Evolutionary conservation across 2,888 invertebrate genomes (phyloP).

Genomic region (Sturmia bella): DNA sequence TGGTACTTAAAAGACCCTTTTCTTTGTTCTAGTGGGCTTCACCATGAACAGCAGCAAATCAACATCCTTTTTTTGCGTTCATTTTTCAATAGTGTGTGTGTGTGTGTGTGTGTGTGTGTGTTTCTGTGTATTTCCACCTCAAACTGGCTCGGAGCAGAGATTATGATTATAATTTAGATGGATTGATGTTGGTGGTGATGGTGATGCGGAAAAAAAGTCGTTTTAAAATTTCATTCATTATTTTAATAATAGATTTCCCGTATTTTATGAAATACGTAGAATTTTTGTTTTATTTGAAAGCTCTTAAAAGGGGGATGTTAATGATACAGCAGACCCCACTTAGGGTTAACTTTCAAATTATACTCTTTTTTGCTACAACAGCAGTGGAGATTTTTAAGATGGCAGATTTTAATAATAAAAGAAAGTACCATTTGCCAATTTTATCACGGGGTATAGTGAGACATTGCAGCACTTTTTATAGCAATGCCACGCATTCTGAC

Average conservation of each 20-base stretch:
- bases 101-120: too few relatives aligned
- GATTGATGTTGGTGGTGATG: slow-evolving; percentile 61
- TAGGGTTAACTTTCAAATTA: slow-evolving; percentile 67
- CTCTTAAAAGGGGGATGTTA: slow-evolving; percentile 58
- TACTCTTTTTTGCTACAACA: slow-evolving; percentile 23
- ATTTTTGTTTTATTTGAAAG: slow-evolving; percentile 36
- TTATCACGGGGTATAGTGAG: too few relatives aligned
- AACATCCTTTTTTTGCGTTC: slow-evolving; percentile 35
- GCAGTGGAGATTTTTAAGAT: slow-evolving; percentile 31
- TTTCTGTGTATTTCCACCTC: too few relatives aligned
- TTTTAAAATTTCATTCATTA: slow-evolving; percentile 80
- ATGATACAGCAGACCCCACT: slow-evolving; percentile 67
- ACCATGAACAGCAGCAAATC: slow-evolving; percentile 31
- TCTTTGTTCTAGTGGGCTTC: slow-evolving; percentile 14
- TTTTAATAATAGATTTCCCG: slow-evolving; percentile 78
- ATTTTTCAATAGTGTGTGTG: slow-evolving; percentile 4
- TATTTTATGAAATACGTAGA: slow-evolving; percentile 68
- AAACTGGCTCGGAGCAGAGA: slow-evolving; percentile 47
- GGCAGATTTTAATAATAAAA: slow-evolving; percentile 1
- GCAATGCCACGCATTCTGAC: too few relatives aligned
- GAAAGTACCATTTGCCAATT: too few relatives aligned
- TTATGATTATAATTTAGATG: slow-evolving; percentile 68
- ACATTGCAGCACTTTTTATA: too few relatives aligned
- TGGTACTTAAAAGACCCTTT: slow-evolving; percentile 62
- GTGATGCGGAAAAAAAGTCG: slow-evolving; percentile 68